A percentile compares a stretch with the other conserved stretches of the same genome.
Evolutionary conservation across 2,888 invertebrate genomes (phyloP).

Genomic region (Dexiosoma caninum): DNA sequence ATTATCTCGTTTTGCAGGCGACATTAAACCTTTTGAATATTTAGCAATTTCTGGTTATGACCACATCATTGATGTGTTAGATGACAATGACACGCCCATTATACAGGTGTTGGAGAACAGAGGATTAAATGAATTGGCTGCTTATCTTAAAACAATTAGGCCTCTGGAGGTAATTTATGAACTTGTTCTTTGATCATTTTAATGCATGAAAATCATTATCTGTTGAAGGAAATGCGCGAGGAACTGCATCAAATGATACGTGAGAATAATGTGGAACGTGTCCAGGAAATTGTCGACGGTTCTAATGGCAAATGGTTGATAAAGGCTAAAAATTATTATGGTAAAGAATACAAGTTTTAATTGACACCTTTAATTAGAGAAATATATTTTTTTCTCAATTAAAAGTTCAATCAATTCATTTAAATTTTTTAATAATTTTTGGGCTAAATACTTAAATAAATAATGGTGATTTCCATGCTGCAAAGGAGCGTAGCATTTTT

Average conservation of each 20-base stretch:
- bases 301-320: slow-evolving; percentile 74
- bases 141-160: slow-evolving; percentile 85
- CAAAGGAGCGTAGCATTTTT: too few species aligned
- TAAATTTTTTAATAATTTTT: too few species aligned
- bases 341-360: too few species aligned
- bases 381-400: too few species aligned
- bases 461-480: too few species aligned
- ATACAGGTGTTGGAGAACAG: slow-evolving; percentile 84
- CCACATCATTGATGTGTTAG: slow-evolving; percentile 88
- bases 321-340: slow-evolving; percentile 77
- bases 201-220: too few species aligned
- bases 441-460: too few species aligned
- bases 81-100: slow-evolving; percentile 84
- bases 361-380: too few species aligned
- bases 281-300: slow-evolving; percentile 79
- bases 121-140: slow-evolving; percentile 83
- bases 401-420: too few species aligned
- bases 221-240: slow-evolving; percentile 85
- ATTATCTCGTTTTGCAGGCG: slow-evolving; percentile 77
- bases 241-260: slow-evolving; percentile 86
- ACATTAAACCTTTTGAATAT: slow-evolving; percentile 81
- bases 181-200: not conserved
- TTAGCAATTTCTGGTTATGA: slow-evolving; percentile 89
- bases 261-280: slow-evolving; percentile 81
- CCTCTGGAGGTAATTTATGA: slow-evolving; percentile 83